phyloP scores from a whole-genome alignment of 2,797 vertebrate genomes.

The Sebastes steindachneri region DNA sequence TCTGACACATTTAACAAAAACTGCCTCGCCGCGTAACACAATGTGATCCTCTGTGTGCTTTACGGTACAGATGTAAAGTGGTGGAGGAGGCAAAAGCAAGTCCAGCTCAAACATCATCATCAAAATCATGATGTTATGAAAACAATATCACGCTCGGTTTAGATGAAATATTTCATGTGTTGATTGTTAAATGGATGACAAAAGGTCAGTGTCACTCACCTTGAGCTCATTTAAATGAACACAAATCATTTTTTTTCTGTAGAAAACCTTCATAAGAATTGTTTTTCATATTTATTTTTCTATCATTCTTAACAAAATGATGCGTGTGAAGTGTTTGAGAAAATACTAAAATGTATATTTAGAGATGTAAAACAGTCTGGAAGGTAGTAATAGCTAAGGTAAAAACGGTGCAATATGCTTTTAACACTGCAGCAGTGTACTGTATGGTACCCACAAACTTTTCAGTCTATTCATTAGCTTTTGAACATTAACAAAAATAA shows the following conservation, averaged over 20 bases:
- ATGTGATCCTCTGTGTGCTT: conserved; percentile 14
- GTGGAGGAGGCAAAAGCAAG: conserved; percentile 12
- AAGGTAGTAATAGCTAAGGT: not conserved
- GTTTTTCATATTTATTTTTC: not conserved
- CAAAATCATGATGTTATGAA: conserved; percentile 23
- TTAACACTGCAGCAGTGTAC: not conserved
- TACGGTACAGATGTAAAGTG: not conserved
- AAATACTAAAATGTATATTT: not conserved
- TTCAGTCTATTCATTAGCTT: not conserved
- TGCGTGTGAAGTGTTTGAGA: not conserved
- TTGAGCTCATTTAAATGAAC: conserved; percentile 11
- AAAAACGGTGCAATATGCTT: not conserved
- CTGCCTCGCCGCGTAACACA: conserved; percentile 8
- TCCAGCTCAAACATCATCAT: conserved; percentile 6
- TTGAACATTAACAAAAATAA: not conserved
- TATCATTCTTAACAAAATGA: not conserved
- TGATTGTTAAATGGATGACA: conserved; percentile 32
- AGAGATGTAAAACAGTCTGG: not conserved
- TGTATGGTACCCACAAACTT: not conserved
- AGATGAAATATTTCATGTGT: conserved; percentile 31
- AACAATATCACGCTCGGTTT: conserved; percentile 16
- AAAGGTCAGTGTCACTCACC: conserved; percentile 10
- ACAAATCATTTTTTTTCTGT: not conserved
- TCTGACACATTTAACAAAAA: conserved; percentile 29
- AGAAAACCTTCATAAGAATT: not conserved